phyloP scores from a whole-genome alignment of 2,797 vertebrate genomes.

The Acanthornis magna region DNA sequence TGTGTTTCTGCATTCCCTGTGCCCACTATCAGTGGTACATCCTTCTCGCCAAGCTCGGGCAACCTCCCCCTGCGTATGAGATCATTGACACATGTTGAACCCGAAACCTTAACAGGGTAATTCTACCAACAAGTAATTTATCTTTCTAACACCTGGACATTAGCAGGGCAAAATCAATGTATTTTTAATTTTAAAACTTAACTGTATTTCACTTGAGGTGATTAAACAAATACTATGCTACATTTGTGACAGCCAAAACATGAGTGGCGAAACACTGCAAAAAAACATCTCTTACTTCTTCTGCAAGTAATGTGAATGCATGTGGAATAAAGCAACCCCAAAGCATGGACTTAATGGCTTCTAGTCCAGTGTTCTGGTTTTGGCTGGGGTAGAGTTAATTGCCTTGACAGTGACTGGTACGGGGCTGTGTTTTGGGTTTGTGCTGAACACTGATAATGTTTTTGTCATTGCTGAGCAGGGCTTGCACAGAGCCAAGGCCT shows the following conservation, averaged over 20 bases:
- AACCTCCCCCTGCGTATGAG: background rate
- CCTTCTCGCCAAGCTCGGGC: background rate
- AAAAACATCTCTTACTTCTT: background rate
- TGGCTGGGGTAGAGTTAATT: background rate
- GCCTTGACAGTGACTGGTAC: rapidly evolving
- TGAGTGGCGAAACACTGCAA: rapidly evolving
- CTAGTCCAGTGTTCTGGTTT: background rate
- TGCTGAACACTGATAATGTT: background rate
- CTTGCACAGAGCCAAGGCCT: background rate
- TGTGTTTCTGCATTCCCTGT: background rate
- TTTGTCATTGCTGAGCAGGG: background rate
- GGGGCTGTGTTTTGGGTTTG: too few relatives aligned
- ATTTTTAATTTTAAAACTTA: background rate
- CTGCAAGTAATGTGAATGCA: rapidly evolving
- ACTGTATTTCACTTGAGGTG: background rate
- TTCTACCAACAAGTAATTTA: background rate
- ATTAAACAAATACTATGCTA: background rate
- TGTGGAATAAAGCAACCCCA: background rate
- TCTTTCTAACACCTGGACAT: background rate
- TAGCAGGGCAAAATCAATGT: background rate
- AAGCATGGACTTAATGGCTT: rapidly evolving
- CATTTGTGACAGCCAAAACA: background rate
- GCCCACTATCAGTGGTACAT: too few relatives aligned
- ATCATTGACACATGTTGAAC: background rate
- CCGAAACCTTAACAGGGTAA: background rate